Evolutionary conservation across 2,113 vertebrate species (phyloP), one percentile per base, ranked within the genome.

Genomic region (Brachyhypopomus gauderio): DNA sequence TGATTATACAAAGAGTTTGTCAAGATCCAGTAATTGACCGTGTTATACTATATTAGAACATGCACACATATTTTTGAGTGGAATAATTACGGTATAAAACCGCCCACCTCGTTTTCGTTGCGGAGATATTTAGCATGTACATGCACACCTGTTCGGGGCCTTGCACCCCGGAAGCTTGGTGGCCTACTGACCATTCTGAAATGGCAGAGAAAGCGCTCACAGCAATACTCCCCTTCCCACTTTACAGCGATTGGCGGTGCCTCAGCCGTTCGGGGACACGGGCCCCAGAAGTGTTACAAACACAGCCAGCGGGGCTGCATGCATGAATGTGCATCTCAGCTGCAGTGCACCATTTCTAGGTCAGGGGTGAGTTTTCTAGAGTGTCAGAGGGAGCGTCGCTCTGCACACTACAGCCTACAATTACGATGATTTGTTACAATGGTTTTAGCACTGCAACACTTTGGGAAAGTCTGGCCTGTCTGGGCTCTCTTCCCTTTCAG

Each of bases 291-390:
- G 59, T 36, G 66, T 58, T 17, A 70, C 23, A n/a, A 41, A 38
- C 19, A 58, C 36, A 41, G 16, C 12, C 34, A 34, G 34, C 20
- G 56, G 19, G 64, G 38, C 75, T 20, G 16, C 79, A 34, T 16
- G 62, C 22, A 25, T 14, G 60, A 77, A 52, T 52, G 45, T 52
- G 19, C 64, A 12, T 52, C 30, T 77, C 19, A 55, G 60, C 3
- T 70, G 19, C 20, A 58, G n/a, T 4, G 6, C 52, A 2, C 11
- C 5, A 11, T 67, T 55, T 78, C 27, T 55, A 38, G 9, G 48
- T 80, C 60, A 80, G 67, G 48, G 27, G n/a, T 75, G 20, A n/a
- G 48, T 55, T 71, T 60, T 58, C 25, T 70, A 74, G 66, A 55
- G n/a, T 75, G 41, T 66, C 19, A 7, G 64, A 69, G 64, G 6